phyloP scores from a whole-genome alignment of 2,888 invertebrate species.

The Villa cingulata region DNA sequence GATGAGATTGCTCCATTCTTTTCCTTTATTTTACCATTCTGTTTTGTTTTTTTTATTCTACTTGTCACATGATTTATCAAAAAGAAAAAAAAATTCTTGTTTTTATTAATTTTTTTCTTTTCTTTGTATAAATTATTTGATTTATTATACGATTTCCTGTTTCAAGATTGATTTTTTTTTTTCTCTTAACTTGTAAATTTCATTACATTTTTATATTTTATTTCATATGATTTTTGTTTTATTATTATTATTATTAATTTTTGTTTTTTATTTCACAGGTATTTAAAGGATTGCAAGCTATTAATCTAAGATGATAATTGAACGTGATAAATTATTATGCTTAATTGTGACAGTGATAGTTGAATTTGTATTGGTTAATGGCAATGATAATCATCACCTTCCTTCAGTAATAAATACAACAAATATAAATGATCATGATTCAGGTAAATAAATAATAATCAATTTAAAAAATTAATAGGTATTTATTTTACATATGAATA shows the following conservation, averaged over 20 bases:
- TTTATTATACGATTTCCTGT: not conserved
- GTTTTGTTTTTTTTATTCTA: too few relatives aligned
- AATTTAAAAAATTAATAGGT: too few relatives aligned
- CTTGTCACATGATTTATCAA: too few relatives aligned
- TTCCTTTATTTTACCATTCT: constrained; percentile 1
- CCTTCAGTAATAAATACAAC: not conserved
- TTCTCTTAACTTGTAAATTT: too few relatives aligned
- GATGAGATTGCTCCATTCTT: not conserved
- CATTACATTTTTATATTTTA: not conserved
- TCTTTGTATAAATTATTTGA: not conserved
- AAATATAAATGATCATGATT: not conserved
- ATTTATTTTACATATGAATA: too few relatives aligned
- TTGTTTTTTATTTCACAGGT: constrained; percentile 1
- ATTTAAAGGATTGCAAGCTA: not conserved
- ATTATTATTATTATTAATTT: not conserved
- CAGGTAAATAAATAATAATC: not conserved
- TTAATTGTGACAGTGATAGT: constrained; percentile 4
- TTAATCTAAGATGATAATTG: constrained; percentile 2
- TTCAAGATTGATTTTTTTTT: not conserved
- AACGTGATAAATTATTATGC: constrained; percentile 5
- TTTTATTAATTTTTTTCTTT: not conserved
- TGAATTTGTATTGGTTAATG: not conserved
- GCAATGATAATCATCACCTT: not conserved
- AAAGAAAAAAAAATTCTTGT: too few relatives aligned
- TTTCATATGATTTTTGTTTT: not conserved